These are phyloP conservation scores for Orchesella cincta DNA, from an alignment of 1,140 invertebrate species.

Conservation along the genomic window DNA sequence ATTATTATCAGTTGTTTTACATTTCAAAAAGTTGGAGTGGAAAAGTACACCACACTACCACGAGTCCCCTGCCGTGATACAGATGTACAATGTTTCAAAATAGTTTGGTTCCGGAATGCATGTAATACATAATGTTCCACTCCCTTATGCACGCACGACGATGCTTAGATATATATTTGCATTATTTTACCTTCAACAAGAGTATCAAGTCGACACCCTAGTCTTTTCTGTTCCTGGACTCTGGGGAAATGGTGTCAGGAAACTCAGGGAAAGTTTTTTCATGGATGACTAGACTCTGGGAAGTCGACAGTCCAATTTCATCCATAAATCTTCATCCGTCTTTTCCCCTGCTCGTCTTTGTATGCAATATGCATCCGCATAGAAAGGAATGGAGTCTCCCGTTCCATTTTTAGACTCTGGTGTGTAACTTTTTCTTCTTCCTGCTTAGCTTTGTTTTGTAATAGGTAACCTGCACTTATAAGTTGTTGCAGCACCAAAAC, in stretches of 20 bases:
- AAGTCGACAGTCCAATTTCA: conserved; percentile 20
- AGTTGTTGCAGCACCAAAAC: too few relatives aligned
- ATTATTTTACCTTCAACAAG: too few relatives aligned
- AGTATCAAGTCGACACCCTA: conserved; percentile 11
- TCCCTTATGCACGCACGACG: too few relatives aligned
- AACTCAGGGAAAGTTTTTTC: conserved; percentile 12
- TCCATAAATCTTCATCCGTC: conserved; percentile 17
- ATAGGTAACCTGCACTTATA: too few relatives aligned
- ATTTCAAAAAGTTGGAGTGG: not conserved
- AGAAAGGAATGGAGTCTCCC: conserved; percentile 18
- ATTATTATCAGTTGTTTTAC: not conserved
- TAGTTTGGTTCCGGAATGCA: too few relatives aligned
- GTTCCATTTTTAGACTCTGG: not conserved
- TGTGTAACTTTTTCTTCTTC: not conserved
- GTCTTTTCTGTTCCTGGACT: conserved; percentile 7
- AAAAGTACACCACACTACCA: too few relatives aligned
- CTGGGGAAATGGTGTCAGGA: conserved; percentile 7
- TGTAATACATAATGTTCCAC: too few relatives aligned
- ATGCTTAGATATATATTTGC: too few relatives aligned
- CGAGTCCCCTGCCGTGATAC: not conserved
- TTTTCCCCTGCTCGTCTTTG: not conserved
- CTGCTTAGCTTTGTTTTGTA: too few relatives aligned
- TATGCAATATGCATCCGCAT: conserved; percentile 16
- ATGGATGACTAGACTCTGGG: conserved; percentile 15
- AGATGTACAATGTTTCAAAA: not conserved